phyloP scores from a whole-genome alignment of 1,140 invertebrate genomes.

The Glossosoma conforme region DNA sequence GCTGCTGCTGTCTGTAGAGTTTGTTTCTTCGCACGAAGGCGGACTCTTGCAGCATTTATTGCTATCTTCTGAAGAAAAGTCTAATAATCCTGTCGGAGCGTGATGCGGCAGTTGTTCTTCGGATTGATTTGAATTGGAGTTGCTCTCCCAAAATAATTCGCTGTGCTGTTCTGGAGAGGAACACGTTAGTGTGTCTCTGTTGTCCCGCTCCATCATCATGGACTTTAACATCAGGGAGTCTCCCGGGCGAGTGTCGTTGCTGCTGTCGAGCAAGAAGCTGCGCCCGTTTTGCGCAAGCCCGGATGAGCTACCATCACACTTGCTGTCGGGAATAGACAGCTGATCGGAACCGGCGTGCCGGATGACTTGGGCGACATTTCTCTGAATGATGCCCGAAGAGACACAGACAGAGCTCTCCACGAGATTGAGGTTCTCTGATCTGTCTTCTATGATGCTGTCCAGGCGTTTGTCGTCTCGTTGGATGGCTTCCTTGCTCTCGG shows the following conservation, averaged over 20 bases:
- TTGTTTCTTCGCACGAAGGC: constrained; percentile 40
- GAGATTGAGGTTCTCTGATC: constrained; percentile 15
- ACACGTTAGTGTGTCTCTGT: constrained; percentile 32
- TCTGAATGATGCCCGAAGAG: constrained; percentile 18
- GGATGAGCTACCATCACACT: constrained; percentile 3
- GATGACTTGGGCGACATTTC: constrained; percentile 27
- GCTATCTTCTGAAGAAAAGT: constrained; percentile 48
- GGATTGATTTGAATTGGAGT: constrained; percentile 40
- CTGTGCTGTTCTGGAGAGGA: constrained; percentile 43
- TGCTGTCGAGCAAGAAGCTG: constrained; percentile 42
- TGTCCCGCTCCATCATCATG: constrained; percentile 37
- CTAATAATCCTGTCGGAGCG: constrained; percentile 30
- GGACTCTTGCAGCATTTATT: constrained; percentile 50
- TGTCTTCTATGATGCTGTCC: constrained; percentile 17
- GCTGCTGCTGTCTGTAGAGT: constrained; percentile 44
- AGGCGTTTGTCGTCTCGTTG: constrained; percentile 20
- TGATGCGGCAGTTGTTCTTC: constrained; percentile 35
- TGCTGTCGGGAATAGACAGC: constrained; percentile 3
- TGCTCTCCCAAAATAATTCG: constrained; percentile 48
- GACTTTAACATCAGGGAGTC: constrained; percentile 36
- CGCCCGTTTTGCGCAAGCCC: constrained; percentile 35
- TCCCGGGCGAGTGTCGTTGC: constrained; percentile 30
- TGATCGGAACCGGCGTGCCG: constrained; percentile 17
- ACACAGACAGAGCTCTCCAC: constrained; percentile 13
- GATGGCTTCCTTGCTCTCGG: constrained; percentile 19